Conservation (phyloP, 2,888 invertebrate species). For the Trichopoda pennipes region DNA sequence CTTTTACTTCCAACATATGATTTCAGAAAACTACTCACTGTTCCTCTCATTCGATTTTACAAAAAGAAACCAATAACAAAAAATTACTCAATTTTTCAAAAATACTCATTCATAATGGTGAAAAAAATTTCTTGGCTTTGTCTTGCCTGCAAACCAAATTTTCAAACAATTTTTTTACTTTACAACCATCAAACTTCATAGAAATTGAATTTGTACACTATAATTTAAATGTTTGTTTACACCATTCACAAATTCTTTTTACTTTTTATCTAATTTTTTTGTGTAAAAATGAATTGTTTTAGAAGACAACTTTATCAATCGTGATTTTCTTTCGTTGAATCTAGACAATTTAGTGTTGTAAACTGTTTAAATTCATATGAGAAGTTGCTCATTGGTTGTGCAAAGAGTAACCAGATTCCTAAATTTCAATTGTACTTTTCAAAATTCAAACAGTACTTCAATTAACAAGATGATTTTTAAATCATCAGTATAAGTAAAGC, state of each 20-base stretch:
- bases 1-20: constrained; percentile 54
- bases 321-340: constrained; percentile 45
- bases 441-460: too few relatives aligned
- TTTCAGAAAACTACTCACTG: constrained; percentile 30
- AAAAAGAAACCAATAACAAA: constrained; percentile 16
- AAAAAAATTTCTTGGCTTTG: constrained; percentile 49
- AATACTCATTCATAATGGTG: constrained; percentile 43
- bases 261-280: constrained; percentile 12
- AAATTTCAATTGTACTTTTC: too few relatives aligned
- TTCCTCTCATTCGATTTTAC: neutral
- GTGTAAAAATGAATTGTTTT: constrained; percentile 44
- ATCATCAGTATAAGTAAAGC: too few relatives aligned
- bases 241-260: constrained; percentile 11
- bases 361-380: constrained; percentile 11
- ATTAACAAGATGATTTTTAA: too few relatives aligned
- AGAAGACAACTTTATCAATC: constrained; percentile 25
- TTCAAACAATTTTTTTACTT: constrained; percentile 9
- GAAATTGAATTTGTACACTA: neutral
- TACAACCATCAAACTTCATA: neutral
- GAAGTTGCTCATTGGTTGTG: neutral
- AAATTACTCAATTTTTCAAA: constrained; percentile 53
- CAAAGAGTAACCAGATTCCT: too few relatives aligned
- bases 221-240: neutral
- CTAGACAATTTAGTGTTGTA: constrained; percentile 58
- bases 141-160: constrained; percentile 41